Conservation (phyloP, 2,797 vertebrate species). For the Cynodonichthys magdalenae region DNA sequence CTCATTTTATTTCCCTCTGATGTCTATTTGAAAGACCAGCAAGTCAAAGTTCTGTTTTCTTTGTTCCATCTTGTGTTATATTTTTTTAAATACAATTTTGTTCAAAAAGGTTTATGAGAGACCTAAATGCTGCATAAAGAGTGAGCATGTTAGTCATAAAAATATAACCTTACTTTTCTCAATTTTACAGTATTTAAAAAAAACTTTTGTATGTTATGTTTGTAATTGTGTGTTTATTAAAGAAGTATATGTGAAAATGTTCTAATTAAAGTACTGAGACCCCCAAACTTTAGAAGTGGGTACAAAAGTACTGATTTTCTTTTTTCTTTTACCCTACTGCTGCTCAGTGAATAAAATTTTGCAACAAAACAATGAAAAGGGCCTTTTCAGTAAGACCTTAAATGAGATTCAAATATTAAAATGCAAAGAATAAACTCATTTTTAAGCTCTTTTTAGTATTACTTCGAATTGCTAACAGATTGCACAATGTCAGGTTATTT, state of each 20-base stretch:
- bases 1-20: conserved; percentile 40
- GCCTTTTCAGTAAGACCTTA: neutral
- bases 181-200: neutral
- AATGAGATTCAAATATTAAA: conserved; percentile 1
- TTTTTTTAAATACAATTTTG: too few species aligned
- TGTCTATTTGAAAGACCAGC: conserved; percentile 32
- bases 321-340: conserved; percentile 7
- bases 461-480: neutral
- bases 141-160: neutral
- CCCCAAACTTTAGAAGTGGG: neutral
- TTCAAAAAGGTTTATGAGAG: neutral
- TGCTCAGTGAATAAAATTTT: neutral
- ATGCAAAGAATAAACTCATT: neutral
- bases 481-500: neutral
- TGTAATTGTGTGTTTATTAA: conserved; percentile 12
- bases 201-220: neutral
- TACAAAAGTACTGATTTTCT: conserved; percentile 11
- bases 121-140: neutral
- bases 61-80: neutral
- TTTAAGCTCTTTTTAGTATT: conserved; percentile 12
- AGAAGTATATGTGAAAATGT: neutral
- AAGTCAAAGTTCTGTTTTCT: neutral
- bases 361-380: neutral
- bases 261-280: conserved; percentile 3
- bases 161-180: neutral